Evolutionary conservation across 92 coral and sea anemone species (phyloP).

Genomic region (Heliopora coerulea): DNA sequence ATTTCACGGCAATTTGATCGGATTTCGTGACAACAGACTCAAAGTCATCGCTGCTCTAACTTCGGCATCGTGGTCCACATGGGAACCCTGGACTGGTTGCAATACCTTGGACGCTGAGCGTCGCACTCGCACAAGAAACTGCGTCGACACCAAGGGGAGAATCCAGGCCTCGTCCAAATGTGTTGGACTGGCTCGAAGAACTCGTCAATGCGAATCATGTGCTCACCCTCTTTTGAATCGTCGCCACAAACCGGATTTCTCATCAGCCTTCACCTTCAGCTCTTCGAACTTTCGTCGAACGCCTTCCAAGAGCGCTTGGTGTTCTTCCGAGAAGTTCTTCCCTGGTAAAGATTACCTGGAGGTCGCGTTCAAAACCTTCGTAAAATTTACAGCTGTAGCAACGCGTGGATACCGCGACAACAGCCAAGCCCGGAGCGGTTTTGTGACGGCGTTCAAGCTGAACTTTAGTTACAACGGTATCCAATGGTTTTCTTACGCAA

Average conservation of each 20-base stretch:
- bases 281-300: background rate
- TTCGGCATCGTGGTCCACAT: slow-evolving; percentile 1
- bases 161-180: slow-evolving; percentile 37
- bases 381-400: slow-evolving; percentile 68
- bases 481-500: slow-evolving; percentile 59
- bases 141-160: background rate
- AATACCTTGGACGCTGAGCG: background rate
- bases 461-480: slow-evolving; percentile 71
- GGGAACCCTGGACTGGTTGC: slow-evolving; percentile 13
- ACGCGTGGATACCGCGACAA: slow-evolving; percentile 77
- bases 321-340: slow-evolving; percentile 51
- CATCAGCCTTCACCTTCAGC: background rate
- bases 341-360: slow-evolving; percentile 60
- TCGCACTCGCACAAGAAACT: slow-evolving; percentile 10
- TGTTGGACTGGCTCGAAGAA: slow-evolving; percentile 59
- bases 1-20: background rate
- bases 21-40: background rate
- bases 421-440: slow-evolving; percentile 64
- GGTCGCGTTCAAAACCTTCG: slow-evolving; percentile 62
- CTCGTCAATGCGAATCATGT: slow-evolving; percentile 65
- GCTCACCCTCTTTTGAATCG: slow-evolving; percentile 49
- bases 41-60: background rate
- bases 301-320: slow-evolving; percentile 69
- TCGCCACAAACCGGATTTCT: background rate
- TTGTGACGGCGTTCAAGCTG: slow-evolving; percentile 77